phyloP scores from a whole-genome alignment of 2,888 invertebrate genomes.

The Lydus trimaculatus region DNA sequence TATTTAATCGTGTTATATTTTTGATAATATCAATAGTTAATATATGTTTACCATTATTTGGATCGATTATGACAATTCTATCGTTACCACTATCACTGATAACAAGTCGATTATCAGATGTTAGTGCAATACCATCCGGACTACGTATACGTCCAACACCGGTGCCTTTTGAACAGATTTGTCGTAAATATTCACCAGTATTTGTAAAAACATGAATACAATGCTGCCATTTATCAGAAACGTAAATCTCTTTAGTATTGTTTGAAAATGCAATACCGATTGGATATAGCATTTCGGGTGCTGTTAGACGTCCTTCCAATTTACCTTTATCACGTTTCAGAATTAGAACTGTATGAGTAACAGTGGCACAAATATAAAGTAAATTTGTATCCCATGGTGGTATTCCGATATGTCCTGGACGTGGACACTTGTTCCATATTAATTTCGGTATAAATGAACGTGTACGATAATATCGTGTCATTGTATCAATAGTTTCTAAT shows the following conservation, averaged over 20 bases:
- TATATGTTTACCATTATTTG: constrained; percentile 67
- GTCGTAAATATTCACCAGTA: constrained; percentile 67
- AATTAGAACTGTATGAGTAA: constrained; percentile 48
- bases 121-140: constrained; percentile 76
- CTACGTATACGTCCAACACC: constrained; percentile 70
- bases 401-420: constrained; percentile 74
- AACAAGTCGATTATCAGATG: constrained; percentile 67
- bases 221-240: constrained; percentile 74
- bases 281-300: constrained; percentile 69
- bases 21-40: constrained; percentile 67
- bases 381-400: constrained; percentile 70
- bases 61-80: constrained; percentile 67
- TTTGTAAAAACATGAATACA: constrained; percentile 74
- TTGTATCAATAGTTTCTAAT: constrained; percentile 62
- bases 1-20: constrained; percentile 62
- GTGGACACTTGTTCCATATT: constrained; percentile 65
- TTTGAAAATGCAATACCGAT: constrained; percentile 69
- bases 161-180: constrained; percentile 72
- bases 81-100: constrained; percentile 84
- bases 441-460: constrained; percentile 65
- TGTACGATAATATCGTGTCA: constrained; percentile 64
- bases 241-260: constrained; percentile 66
- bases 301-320: constrained; percentile 63
- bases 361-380: constrained; percentile 72
- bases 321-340: constrained; percentile 55